Evolutionary conservation across 2,113 vertebrate genomes (phyloP).

Genomic region (Sclerurus mexicanus): DNA sequence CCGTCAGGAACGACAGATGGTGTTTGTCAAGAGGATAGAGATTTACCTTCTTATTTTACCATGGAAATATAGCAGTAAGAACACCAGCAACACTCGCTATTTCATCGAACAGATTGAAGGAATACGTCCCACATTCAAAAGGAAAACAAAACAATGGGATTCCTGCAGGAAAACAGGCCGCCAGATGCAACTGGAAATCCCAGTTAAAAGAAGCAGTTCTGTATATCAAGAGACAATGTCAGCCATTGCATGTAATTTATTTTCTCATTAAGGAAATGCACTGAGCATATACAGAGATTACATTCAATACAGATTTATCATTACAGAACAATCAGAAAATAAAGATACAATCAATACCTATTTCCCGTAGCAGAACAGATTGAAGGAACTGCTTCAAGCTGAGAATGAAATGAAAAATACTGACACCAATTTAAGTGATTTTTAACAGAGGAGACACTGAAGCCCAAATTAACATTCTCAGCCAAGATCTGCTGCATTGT

Average conservation of each 20-base stretch:
- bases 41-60: slow-evolving; percentile 12
- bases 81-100: neutral
- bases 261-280: slow-evolving; percentile 21
- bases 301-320: neutral
- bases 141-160: neutral
- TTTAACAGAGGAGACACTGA: neutral
- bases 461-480: neutral
- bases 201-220: neutral
- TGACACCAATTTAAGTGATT: neutral
- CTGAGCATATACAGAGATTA: neutral
- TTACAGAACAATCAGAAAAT: neutral
- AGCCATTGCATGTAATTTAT: slow-evolving; percentile 18
- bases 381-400: neutral
- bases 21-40: slow-evolving; percentile 33
- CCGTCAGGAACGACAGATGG: neutral
- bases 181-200: neutral
- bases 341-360: neutral
- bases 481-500: neutral
- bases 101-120: neutral
- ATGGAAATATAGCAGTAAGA: neutral
- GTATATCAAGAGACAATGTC: neutral
- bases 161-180: neutral
- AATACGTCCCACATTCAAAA: neutral
- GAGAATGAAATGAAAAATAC: neutral
- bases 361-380: neutral